Conservation (phyloP, 2,797 vertebrate species). For the Tenualosa thibaudeaui region DNA sequence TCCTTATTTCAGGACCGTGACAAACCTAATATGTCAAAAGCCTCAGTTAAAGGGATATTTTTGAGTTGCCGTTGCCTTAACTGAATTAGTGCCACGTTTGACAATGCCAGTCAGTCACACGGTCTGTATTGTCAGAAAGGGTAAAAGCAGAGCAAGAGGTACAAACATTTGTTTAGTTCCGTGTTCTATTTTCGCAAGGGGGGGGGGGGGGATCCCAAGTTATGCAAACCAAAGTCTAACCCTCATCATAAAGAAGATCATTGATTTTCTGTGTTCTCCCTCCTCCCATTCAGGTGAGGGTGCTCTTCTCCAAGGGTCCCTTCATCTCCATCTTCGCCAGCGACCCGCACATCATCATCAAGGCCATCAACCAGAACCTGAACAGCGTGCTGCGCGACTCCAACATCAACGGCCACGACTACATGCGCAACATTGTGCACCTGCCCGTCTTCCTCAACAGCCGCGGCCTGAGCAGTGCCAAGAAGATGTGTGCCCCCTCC, state of each 20-base stretch:
- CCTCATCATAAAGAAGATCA: not conserved
- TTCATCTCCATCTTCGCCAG: constrained; percentile 97
- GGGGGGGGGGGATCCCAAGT: no score
- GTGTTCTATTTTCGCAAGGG: no score
- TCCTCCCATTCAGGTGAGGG: constrained; percentile 79
- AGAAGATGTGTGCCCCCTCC: constrained; percentile 72
- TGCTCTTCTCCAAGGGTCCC: constrained; percentile 95
- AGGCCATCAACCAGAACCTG: constrained; percentile 97
- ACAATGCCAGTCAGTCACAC: not conserved
- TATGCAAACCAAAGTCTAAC: not conserved
- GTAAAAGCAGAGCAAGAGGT: no score
- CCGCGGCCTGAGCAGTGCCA: constrained; percentile 85
- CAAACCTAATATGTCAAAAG: not conserved
- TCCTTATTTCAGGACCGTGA: not conserved
- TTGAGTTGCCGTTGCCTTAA: not conserved
- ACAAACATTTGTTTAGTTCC: no score
- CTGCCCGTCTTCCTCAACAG: constrained; percentile 95
- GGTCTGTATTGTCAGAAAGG: not conserved
- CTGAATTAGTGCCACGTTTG: not conserved
- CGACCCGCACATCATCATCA: constrained; percentile 97
- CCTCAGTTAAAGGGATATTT: not conserved
- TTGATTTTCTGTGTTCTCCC: not conserved
- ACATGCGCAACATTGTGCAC: constrained; percentile 96
- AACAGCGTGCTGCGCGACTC: constrained; percentile 93
- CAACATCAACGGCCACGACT: constrained; percentile 97